Conservation (phyloP, 1,140 invertebrate genomes). For the Steinernema feltiae region DNA sequence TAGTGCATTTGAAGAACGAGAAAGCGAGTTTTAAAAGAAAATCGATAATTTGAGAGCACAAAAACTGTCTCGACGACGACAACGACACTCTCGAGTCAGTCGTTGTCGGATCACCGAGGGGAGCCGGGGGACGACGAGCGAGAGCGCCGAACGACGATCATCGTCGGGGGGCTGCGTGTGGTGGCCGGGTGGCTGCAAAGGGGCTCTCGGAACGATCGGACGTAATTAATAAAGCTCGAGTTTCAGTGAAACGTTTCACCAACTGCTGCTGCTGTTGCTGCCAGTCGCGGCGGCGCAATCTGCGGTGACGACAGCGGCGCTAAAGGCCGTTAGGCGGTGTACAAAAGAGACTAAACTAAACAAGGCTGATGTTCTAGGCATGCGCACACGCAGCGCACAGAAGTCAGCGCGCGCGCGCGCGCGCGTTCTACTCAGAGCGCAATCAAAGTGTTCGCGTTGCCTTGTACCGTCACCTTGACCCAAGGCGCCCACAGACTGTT, state of each 20-base stretch:
- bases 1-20: background rate
- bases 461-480: background rate
- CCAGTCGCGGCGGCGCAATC: background rate
- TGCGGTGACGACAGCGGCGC: background rate
- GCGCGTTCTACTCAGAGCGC: background rate
- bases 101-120: no score
- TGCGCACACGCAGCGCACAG: background rate
- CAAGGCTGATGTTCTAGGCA: background rate
- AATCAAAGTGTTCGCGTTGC: background rate
- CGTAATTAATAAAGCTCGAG: slow-evolving; percentile 11
- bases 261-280: background rate
- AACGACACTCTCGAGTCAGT: no score
- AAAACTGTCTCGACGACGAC: no score
- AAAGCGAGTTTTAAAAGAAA: background rate
- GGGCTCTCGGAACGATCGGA: background rate
- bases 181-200: background rate
- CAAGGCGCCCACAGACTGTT: background rate
- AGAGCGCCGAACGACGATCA: background rate
- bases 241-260: slow-evolving; percentile 1
- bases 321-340: background rate
- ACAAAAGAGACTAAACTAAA: background rate
- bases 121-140: background rate
- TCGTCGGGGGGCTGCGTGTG: background rate
- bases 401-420: background rate
- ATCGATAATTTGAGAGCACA: background rate